These are phyloP conservation scores for Mizuhopecten yessoensis DNA, from an alignment of 1,140 invertebrate species.

Conservation along the genomic window DNA sequence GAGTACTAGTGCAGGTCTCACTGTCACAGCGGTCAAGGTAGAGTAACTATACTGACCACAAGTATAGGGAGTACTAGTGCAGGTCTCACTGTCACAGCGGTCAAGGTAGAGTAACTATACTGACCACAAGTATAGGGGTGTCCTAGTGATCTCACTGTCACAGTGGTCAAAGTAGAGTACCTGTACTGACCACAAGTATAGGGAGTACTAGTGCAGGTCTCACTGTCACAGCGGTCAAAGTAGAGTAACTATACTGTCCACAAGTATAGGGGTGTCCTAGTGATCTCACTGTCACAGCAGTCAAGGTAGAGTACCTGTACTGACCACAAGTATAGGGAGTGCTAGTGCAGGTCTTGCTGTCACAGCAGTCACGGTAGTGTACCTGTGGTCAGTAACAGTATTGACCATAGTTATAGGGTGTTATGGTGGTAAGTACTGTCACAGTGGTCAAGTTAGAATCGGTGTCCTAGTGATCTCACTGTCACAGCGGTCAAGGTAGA, in stretches of 20 bases:
- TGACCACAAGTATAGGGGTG: conserved; percentile 52
- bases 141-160: conserved; percentile 90
- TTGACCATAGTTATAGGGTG: no score
- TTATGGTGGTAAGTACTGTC: no score
- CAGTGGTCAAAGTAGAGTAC: conserved; percentile 89
- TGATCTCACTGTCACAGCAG: neutral
- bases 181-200: neutral
- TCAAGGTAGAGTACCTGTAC: conserved; percentile 55
- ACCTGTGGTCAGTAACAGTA: no score
- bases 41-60: conserved; percentile 63
- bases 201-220: neutral
- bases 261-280: neutral
- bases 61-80: neutral
- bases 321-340: neutral
- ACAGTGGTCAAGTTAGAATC: no score
- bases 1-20: conserved; percentile 94
- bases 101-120: conserved; percentile 82
- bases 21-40: conserved; percentile 92
- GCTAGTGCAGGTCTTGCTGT: neutral
- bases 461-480: neutral
- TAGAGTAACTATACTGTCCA: no score
- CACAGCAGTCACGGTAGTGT: neutral
- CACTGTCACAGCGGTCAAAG: conserved; percentile 15
- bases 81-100: neutral
- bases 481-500: neutral